A percentile compares a stretch with the other conserved stretches of the same genome.
These are phyloP conservation scores for Conus ventricosus DNA, from an alignment of 1,140 invertebrate species.

Conservation along the genomic window DNA sequence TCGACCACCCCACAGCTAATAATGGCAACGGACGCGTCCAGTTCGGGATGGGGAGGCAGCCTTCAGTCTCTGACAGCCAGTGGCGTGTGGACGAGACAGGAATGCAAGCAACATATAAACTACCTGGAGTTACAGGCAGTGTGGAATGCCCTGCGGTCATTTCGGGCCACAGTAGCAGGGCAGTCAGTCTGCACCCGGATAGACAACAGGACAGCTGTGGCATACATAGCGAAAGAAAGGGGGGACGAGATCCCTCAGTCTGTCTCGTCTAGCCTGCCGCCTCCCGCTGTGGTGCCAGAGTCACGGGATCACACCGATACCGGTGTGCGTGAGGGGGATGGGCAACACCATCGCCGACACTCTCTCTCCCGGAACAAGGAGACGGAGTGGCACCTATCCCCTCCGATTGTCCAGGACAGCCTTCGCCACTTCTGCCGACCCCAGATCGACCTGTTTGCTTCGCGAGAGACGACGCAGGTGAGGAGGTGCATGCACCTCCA, in stretches of 20 bases:
- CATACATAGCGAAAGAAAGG: background rate
- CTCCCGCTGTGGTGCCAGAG: background rate
- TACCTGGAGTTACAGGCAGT: background rate
- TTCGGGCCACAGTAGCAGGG: background rate
- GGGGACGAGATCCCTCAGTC: background rate
- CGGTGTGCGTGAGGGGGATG: background rate
- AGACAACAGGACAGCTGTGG: background rate
- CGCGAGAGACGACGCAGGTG: background rate
- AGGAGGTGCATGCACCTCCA: background rate
- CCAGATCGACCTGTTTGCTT: conserved; percentile 4
- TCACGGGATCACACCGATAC: background rate
- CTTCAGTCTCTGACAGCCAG: background rate
- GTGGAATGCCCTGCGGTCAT: background rate
- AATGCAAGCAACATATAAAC: background rate
- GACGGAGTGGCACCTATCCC: too few relatives aligned
- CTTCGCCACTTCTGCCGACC: background rate
- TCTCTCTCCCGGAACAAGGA: too few relatives aligned
- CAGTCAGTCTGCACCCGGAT: background rate
- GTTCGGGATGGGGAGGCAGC: background rate
- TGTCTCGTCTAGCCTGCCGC: background rate
- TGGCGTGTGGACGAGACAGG: background rate
- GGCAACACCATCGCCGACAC: background rate
- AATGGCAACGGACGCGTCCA: background rate
- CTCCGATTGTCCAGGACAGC: background rate
- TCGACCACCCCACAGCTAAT: background rate